Evolutionary conservation across 2,797 vertebrate genomes (phyloP), one percentile per base, ranked within the genome.

Genomic region (Borostomias antarcticus): DNA sequence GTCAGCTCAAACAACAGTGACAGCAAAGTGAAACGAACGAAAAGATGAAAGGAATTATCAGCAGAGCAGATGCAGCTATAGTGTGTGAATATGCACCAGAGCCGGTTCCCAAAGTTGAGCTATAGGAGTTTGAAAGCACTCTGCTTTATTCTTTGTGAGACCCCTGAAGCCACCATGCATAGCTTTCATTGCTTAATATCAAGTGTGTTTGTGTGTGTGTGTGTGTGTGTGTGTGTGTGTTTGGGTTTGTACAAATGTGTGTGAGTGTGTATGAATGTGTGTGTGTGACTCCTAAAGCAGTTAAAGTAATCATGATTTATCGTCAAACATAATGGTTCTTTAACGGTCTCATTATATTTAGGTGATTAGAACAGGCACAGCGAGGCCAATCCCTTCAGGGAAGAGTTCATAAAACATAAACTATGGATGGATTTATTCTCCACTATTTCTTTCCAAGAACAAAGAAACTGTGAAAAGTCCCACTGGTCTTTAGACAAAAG

Each of bases 1-100:
- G 77, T 84, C 81, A 82, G 79, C 51, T 80, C 73, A 51, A 82
- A 76, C 76, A 81, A 74, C 82, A 85, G 74, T 64, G 60, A 69
- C 70, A 79, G 76, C 63, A 66, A 68, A 86, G 76, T 77, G 75
- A 84, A 77, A 83, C 81, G 80, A 86, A 84, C 77, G 9, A 84
- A 85, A 76, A 66, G 81, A 83, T 85, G 77, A 85, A 58, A 80
- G 64, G 80, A 83, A 82, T 78, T 53, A 70, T 72, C 61, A 71
- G 58, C 65, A 74, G 78, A n/a, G n/a, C n/a, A n/a, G n/a, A 19
- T 52, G 50, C n/a, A 13, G 4, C n/a, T n/a, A 26, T 33, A 51
- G 81, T 78, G 80, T 77, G 76, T 77, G 76, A 82, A 77, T 62
- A 52, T 68, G 66, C 74, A 61, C 23, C 25, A 60, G 70, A 60